Conservation (phyloP, 2,888 invertebrate genomes). For the Metopia argyrocephala region DNA sequence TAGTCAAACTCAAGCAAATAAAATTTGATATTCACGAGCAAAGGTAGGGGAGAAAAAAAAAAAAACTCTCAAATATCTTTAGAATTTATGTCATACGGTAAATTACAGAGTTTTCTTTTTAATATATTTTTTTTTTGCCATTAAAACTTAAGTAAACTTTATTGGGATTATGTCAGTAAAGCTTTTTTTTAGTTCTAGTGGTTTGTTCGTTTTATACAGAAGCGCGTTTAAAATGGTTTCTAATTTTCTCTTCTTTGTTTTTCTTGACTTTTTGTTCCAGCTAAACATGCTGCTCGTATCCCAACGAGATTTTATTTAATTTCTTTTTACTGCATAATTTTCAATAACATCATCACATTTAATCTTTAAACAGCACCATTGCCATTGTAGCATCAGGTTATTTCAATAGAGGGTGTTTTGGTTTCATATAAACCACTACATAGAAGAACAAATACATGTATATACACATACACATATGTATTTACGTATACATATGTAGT, state of each 20-base stretch:
- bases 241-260: slow-evolving; percentile 5
- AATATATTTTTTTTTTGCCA: background rate
- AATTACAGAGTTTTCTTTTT: background rate
- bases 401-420: slow-evolving; percentile 16
- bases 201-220: slow-evolving; percentile 47
- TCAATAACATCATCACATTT: slow-evolving; percentile 42
- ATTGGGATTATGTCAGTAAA: slow-evolving; percentile 60
- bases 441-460: background rate
- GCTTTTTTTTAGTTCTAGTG: slow-evolving; percentile 54
- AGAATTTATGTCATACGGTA: slow-evolving; percentile 50
- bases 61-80: slow-evolving; percentile 31
- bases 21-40: slow-evolving; percentile 47
- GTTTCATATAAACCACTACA: background rate
- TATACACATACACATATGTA: background rate
- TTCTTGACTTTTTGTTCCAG: background rate
- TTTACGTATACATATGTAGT: slow-evolving; percentile 16
- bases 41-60: background rate
- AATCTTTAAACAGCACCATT: slow-evolving; percentile 1
- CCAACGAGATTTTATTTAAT: slow-evolving; percentile 9
- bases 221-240: slow-evolving; percentile 45
- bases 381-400: slow-evolving; percentile 39
- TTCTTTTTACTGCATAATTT: slow-evolving; percentile 45
- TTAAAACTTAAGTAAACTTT: slow-evolving; percentile 42
- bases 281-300: no score
- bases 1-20: slow-evolving; percentile 30